Evolutionary conservation across 2,113 vertebrate genomes (phyloP).

Genomic region (Penelope pileata): DNA sequence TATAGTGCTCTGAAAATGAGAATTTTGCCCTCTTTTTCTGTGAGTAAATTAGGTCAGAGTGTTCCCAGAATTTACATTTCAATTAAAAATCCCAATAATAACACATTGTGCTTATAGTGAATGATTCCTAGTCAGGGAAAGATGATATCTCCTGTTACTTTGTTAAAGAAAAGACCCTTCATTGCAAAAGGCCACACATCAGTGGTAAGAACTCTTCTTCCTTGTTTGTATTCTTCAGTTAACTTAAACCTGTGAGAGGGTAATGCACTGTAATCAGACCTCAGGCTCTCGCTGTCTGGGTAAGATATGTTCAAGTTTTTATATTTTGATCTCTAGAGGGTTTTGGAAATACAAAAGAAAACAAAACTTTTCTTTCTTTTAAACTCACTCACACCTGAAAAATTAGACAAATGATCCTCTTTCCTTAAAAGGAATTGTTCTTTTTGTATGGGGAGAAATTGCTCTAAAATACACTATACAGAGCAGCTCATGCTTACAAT

Average conservation of each 20-base stretch:
- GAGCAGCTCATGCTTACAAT: background rate
- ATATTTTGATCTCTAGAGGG: slow-evolving; percentile 6
- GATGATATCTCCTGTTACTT: slow-evolving; percentile 89
- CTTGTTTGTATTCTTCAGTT: slow-evolving; percentile 79
- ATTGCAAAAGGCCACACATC: slow-evolving; percentile 87
- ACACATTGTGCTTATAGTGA: slow-evolving; percentile 92
- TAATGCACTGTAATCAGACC: slow-evolving; percentile 58
- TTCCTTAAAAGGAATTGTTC: background rate
- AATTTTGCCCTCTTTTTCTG: slow-evolving; percentile 85
- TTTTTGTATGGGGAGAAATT: background rate
- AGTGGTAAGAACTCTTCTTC: slow-evolving; percentile 86
- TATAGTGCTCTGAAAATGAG: slow-evolving; percentile 87
- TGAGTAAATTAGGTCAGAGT: slow-evolving; percentile 87
- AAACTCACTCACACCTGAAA: slow-evolving; percentile 32
- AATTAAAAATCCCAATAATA: slow-evolving; percentile 97
- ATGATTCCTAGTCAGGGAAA: slow-evolving; percentile 88
- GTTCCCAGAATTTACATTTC: slow-evolving; percentile 98
- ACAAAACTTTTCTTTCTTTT: slow-evolving; percentile 31
- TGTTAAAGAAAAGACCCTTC: slow-evolving; percentile 95
- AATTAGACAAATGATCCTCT: background rate
- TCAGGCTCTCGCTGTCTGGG: slow-evolving; percentile 30
- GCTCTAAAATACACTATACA: background rate
- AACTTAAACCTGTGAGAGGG: slow-evolving; percentile 50
- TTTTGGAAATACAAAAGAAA: slow-evolving; percentile 41
- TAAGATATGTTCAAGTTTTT: slow-evolving; percentile 51